Evolutionary conservation across 2,113 vertebrate species (phyloP).

Genomic region (Coregonus clupeaformis): DNA sequence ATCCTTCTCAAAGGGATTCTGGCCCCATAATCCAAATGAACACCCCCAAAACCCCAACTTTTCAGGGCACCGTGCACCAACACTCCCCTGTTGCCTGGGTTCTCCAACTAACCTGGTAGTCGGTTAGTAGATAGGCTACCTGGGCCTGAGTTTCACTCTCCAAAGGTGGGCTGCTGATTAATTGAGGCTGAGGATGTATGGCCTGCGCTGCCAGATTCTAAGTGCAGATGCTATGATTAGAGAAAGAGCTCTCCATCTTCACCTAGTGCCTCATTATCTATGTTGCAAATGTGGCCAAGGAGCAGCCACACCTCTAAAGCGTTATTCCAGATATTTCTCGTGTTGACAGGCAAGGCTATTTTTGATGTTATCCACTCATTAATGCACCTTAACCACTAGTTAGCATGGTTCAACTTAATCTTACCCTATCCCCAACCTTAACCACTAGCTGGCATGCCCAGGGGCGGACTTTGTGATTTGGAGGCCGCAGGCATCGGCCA

Average conservation of each 20-base stretch:
- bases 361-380: no score
- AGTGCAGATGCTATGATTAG: conserved; percentile 52
- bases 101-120: conserved; percentile 37
- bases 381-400: no score
- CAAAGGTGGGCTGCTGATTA: conserved; percentile 65
- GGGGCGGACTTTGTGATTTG: no score
- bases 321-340: not conserved
- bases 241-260: conserved; percentile 62
- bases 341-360: no score
- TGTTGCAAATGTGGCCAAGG: conserved; percentile 7
- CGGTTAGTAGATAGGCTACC: conserved; percentile 40
- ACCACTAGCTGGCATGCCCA: no score
- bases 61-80: conserved; percentile 47
- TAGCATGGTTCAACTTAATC: no score
- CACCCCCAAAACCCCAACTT: conserved; percentile 32
- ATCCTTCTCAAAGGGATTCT: conserved; percentile 65
- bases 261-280: conserved; percentile 40
- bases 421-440: no score
- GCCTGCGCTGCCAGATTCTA: conserved; percentile 59
- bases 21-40: conserved; percentile 56
- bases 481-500: no score
- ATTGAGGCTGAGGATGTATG: conserved; percentile 53
- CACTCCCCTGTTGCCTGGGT: conserved; percentile 42
- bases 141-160: conserved; percentile 13
- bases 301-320: conserved; percentile 13